Evolutionary conservation across 2,113 vertebrate species (phyloP).

Genomic region (Lipotes vexillifer): DNA sequence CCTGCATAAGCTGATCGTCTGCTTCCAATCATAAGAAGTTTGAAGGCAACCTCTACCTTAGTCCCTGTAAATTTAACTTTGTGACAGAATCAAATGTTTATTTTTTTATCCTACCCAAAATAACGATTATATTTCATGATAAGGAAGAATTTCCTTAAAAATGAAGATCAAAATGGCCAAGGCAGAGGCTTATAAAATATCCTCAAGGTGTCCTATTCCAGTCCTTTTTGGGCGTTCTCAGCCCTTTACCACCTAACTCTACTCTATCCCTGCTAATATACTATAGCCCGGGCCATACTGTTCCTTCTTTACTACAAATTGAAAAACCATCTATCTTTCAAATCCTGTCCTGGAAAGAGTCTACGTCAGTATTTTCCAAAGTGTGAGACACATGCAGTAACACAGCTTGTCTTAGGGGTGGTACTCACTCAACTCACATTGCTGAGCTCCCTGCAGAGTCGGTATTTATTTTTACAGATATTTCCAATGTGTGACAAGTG

Average conservation of each 20-base stretch:
- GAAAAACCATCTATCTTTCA: neutral
- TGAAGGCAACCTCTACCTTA: neutral
- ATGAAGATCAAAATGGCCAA: neutral
- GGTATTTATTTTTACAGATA: neutral
- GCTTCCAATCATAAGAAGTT: neutral
- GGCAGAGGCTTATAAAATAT: neutral
- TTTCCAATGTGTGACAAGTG: neutral
- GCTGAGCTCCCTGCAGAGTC: neutral
- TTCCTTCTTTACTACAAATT: neutral
- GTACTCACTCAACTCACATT: too few relatives aligned
- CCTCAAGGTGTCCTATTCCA: fast-evolving
- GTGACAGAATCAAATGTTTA: neutral
- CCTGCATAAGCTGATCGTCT: neutral
- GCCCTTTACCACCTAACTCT: neutral
- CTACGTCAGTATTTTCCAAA: neutral
- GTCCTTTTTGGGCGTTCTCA: neutral
- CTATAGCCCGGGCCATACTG: fast-evolving
- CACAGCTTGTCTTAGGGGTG: neutral
- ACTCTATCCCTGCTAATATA: neutral
- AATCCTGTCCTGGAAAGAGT: neutral
- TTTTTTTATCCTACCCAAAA: neutral
- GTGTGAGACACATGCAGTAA: fast-evolving
- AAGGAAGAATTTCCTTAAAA: neutral
- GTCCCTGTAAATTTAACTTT: neutral
- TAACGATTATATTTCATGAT: neutral